These are phyloP conservation scores for Zapus hudsonius DNA, from an alignment of 2,113 vertebrate species.

Conservation along the genomic window DNA sequence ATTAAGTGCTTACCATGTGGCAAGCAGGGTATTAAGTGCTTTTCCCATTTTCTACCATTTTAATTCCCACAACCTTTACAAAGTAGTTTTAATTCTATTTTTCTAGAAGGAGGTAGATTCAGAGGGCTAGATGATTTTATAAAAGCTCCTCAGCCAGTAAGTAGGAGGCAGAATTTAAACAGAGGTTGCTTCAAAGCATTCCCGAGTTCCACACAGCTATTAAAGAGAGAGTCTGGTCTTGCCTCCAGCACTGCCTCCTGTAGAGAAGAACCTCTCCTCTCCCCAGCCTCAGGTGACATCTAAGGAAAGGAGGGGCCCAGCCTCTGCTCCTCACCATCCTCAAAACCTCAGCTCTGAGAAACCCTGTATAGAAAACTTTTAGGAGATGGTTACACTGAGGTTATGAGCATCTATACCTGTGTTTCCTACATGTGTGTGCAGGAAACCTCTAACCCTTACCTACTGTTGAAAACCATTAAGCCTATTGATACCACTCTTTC, in stretches of 20 bases:
- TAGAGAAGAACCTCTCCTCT: background rate
- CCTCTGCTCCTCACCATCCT: background rate
- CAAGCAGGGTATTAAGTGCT: background rate
- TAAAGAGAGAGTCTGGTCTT: background rate
- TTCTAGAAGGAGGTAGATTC: background rate
- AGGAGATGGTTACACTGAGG: background rate
- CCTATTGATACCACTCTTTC: background rate
- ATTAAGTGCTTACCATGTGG: background rate
- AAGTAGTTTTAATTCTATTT: background rate
- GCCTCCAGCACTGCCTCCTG: background rate
- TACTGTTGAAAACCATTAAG: background rate
- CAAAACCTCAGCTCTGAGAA: background rate
- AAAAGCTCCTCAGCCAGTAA: too few species aligned
- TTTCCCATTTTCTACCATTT: background rate
- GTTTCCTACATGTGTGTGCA: too few species aligned
- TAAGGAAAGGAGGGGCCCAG: background rate
- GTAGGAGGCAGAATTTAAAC: background rate
- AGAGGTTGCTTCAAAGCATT: background rate
- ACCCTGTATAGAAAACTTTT: background rate
- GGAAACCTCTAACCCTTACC: background rate
- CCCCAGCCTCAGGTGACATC: fast-evolving
- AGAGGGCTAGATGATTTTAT: background rate
- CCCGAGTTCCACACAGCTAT: background rate
- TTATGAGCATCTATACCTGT: fast-evolving
- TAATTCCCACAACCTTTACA: background rate